Evolutionary conservation across 2,888 invertebrate genomes (phyloP), one percentile per base, ranked within the genome.

Genomic region (Xestia sexstrigata): DNA sequence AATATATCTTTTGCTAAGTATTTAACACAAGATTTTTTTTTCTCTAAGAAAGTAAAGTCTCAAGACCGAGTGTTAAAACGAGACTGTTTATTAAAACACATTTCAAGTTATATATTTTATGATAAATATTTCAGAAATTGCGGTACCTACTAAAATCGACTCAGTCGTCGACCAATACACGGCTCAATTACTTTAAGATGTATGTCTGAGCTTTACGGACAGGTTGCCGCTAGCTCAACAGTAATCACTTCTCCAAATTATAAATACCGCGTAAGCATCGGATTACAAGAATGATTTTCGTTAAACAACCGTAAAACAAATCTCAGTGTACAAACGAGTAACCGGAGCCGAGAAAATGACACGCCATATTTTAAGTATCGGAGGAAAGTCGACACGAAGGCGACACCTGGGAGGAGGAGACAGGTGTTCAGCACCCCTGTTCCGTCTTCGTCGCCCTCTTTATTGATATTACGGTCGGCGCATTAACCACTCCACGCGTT

Each of bases 291-390:
- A 91, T 85, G 78, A 90, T 91, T 90, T 89, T 89, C 87, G 87
- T 85, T 85, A 90, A 93, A 92, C 90, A 94, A 89, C 90, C 87
- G 70, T 87, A 81, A 87, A 91, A 92, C 91, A 93, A 94, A 95
- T 94, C 93, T 91, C 89, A 87, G 88, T 89, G 90, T 90, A 91
- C 93, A 95, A 94, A 94, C 93, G 93, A 94, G 95, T 93, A 94
- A 95, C 91, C 88, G 81, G 94, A 95, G 92, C 91, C 86, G 87
- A 87, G 91, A 92, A 94, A 92, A 95, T 93, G 95, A 95, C 93
- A 93, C 93, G 93, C 93, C 92, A 95, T 95, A 96, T 96, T 96
- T 95, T 94, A 95, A 94, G 94, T 93, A 95, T 95, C 93, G 91
- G 88, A 91, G 92, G 92, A 92, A 93, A 95, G 92, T 93, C 92